Evolutionary conservation across 2,888 invertebrate species (phyloP), one percentile per base, ranked within the genome.

Genomic region (Drepanosiphum platanoidis): DNA sequence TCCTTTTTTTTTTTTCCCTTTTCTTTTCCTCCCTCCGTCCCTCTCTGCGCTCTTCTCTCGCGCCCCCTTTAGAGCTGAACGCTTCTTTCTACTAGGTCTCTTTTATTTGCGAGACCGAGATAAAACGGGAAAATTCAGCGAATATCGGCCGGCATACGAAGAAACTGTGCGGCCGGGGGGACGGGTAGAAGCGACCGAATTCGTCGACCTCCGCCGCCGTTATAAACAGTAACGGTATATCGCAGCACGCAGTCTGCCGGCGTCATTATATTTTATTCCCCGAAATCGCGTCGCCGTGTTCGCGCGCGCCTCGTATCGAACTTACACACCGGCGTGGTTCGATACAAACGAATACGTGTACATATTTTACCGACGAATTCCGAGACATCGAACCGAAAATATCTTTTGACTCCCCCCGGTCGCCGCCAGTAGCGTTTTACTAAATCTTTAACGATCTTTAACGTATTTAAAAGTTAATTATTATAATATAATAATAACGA

Each of bases 31-130:
- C n/a, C n/a, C 52, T n/a, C 46, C 42, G 80, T 42, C 30, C 13
- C 75, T 84, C 39, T 61, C 39, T 42, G 32, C 58, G n/a, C n/a
- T n/a, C n/a, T n/a, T n/a, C n/a, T n/a, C 15, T 15, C 52, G 42
- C 3, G 34, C 71, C 30, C 81, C 52, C 81, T n/a, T 58, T 61
- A 18, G n/a, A 22, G 61, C 82, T 46, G 39, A 71, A 72, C 42
- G 82, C 71, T 58, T 32, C 8, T 22, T 52, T 18, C 39, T 39
- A 46, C 61, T 72, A 22, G 39, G 58, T 82, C 72, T 74, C 46
- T 80, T 84, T 86, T 87, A 46, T 70, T 79, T 66, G 82, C 79
- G 87, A n/a, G n/a, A 87, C 86, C 78, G 86, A 30, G 42, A 39
- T 15, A 15, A 27, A 22, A 30, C n/a, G 64, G 64, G 42, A 42